phyloP scores from a whole-genome alignment of 2,888 invertebrate genomes.

The Prosopocoilus inquinatus region DNA sequence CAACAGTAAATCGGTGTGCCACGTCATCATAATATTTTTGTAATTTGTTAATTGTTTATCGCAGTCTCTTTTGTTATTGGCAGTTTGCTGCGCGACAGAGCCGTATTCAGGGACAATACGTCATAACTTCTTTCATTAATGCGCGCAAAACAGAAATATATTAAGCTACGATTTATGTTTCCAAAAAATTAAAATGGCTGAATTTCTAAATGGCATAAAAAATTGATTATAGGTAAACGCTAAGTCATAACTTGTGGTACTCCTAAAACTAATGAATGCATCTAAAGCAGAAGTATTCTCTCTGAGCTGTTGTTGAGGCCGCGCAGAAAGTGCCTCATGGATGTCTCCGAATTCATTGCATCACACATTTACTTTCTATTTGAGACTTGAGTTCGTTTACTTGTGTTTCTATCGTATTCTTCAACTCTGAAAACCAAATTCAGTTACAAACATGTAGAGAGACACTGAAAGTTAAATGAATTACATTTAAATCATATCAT shows the following conservation, averaged over 20 bases:
- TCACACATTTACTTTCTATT: conserved; percentile 94
- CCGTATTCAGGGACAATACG: conserved; percentile 18
- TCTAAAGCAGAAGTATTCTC: conserved; percentile 20
- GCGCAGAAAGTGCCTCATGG: conserved; percentile 49
- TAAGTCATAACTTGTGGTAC: conserved; percentile 3
- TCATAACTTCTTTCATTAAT: conserved; percentile 2
- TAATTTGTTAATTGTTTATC: conserved; percentile 51
- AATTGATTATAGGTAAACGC: conserved; percentile 14
- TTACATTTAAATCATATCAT: conserved; percentile 9
- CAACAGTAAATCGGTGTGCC: conserved; percentile 35
- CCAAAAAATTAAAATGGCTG: background rate
- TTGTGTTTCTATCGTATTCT: conserved; percentile 96
- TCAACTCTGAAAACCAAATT: conserved; percentile 78
- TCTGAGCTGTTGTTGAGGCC: conserved; percentile 36
- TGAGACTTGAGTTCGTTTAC: conserved; percentile 95
- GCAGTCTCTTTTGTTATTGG: conserved; percentile 49
- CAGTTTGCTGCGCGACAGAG: conserved; percentile 6
- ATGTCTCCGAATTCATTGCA: conserved; percentile 74
- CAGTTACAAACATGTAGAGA: conserved; percentile 5
- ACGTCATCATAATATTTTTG: conserved; percentile 51
- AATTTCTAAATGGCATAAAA: background rate
- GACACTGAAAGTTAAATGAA: background rate
- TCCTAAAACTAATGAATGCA: conserved; percentile 4
- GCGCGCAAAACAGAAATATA: background rate
- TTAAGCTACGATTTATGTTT: conserved; percentile 2